Conservation (phyloP, 2,888 invertebrate genomes). For the Agonopterix alstromeriana region DNA sequence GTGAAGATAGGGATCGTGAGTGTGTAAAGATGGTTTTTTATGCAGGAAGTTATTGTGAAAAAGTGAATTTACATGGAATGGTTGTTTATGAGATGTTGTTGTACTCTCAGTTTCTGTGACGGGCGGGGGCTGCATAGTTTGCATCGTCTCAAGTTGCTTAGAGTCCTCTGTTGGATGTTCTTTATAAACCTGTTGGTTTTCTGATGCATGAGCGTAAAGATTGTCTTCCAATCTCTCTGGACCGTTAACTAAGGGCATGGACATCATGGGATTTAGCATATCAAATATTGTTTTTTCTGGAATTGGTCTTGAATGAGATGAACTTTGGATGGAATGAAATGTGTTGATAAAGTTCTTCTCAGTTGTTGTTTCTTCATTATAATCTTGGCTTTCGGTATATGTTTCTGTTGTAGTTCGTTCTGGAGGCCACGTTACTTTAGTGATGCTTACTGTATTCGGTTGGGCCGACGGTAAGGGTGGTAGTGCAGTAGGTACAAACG, state of each 20-base stretch:
- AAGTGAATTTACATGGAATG: constrained; percentile 33
- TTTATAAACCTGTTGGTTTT: constrained; percentile 57
- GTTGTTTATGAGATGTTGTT: constrained; percentile 25
- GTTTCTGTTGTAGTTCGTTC: constrained; percentile 33
- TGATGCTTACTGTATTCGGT: constrained; percentile 15
- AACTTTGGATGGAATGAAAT: constrained; percentile 20
- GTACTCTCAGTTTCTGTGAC: constrained; percentile 37
- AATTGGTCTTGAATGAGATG: constrained; percentile 20
- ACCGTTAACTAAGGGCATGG: constrained; percentile 60
- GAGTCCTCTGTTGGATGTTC: constrained; percentile 37
- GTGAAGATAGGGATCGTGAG: constrained; percentile 61
- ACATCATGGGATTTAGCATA: constrained; percentile 65
- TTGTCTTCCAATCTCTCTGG: constrained; percentile 60
- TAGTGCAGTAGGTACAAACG: constrained; percentile 50
- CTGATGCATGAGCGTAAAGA: constrained; percentile 62
- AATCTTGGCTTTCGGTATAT: constrained; percentile 29
- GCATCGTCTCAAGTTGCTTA: constrained; percentile 70
- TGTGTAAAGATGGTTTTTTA: constrained; percentile 33
- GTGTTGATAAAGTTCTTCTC: constrained; percentile 24
- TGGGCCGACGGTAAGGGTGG: constrained; percentile 27
- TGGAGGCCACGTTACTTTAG: constrained; percentile 28
- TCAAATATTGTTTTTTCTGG: constrained; percentile 42
- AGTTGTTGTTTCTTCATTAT: constrained; percentile 40
- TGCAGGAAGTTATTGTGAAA: constrained; percentile 26
- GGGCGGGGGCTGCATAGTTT: constrained; percentile 79